Evolutionary conservation across 2,797 vertebrate species (phyloP).

Genomic region (Kryptopterus vitreolus): DNA sequence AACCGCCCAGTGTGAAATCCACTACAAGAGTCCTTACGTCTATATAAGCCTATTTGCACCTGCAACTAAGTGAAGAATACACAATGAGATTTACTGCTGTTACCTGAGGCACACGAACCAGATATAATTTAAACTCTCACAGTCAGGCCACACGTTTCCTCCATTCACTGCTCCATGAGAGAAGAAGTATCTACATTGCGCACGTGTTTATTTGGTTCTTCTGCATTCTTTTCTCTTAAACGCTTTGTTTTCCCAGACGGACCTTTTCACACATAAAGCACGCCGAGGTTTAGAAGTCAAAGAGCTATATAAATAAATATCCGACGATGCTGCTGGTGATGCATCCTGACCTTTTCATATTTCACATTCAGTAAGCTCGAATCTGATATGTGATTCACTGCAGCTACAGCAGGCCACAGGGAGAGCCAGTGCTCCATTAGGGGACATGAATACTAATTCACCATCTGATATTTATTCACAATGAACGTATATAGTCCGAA

Average conservation of each 20-base stretch:
- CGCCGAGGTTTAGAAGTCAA: not conserved
- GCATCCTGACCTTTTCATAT: slow-evolving; percentile 39
- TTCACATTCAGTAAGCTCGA: slow-evolving; percentile 18
- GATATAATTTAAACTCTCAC: not conserved
- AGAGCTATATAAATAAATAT: not conserved
- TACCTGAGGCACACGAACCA: not conserved
- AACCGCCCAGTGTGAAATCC: no score
- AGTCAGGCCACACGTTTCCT: not conserved
- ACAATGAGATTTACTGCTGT: not conserved
- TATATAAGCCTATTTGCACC: not conserved
- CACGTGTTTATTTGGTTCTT: not conserved
- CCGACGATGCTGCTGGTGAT: slow-evolving; percentile 29
- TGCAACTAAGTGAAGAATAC: not conserved
- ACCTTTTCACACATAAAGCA: not conserved
- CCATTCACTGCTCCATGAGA: not conserved
- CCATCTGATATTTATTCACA: not conserved
- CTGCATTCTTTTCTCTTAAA: not conserved
- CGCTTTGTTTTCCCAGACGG: not conserved
- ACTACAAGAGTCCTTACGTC: no score
- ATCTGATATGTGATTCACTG: not conserved
- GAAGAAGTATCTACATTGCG: no score
- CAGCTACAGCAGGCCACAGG: not conserved
- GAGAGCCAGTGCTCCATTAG: not conserved
- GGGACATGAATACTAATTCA: not conserved
- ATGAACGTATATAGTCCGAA: not conserved